Evolutionary conservation across 2,888 invertebrate genomes (phyloP).

Genomic region (Erebia epiphron): DNA sequence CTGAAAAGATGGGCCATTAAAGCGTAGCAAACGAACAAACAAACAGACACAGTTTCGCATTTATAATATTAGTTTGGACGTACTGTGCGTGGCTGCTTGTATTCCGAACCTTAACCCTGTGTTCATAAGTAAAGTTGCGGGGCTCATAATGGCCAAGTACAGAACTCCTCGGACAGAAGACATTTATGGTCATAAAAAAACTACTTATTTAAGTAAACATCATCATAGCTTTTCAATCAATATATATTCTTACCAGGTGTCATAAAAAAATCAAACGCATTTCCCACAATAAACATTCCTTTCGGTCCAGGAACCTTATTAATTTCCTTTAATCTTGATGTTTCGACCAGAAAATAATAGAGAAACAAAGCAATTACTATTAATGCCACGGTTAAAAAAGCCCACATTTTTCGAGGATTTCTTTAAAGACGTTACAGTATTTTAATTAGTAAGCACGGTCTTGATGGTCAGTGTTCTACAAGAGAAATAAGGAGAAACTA

Average conservation of each 20-base stretch:
- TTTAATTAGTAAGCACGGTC: neutral
- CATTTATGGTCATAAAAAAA: neutral
- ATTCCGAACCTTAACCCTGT: no score
- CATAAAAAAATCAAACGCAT: conserved; percentile 12
- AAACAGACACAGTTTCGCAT: no score
- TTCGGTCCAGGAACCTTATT: neutral
- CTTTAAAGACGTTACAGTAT: neutral
- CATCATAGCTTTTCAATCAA: neutral
- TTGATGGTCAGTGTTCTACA: neutral
- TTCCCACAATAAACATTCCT: neutral
- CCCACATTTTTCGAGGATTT: conserved; percentile 2
- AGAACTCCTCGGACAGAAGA: no score
- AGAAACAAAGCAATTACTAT: neutral
- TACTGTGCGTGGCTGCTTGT: no score
- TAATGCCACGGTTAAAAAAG: neutral
- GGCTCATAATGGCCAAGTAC: no score
- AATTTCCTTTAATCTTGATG: neutral
- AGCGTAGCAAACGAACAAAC: no score
- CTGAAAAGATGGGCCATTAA: no score
- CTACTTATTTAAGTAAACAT: neutral
- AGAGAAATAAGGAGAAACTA: neutral
- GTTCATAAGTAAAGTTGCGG: no score
- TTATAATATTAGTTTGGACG: no score
- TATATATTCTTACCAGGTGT: neutral
- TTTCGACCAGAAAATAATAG: neutral